A percentile compares a stretch with the other conserved stretches of the same genome.
These are phyloP conservation scores for roundworm (Caenorhabditis elegans) DNA, from an alignment of 1,140 invertebrate species.

Conservation along the genomic window DNA sequence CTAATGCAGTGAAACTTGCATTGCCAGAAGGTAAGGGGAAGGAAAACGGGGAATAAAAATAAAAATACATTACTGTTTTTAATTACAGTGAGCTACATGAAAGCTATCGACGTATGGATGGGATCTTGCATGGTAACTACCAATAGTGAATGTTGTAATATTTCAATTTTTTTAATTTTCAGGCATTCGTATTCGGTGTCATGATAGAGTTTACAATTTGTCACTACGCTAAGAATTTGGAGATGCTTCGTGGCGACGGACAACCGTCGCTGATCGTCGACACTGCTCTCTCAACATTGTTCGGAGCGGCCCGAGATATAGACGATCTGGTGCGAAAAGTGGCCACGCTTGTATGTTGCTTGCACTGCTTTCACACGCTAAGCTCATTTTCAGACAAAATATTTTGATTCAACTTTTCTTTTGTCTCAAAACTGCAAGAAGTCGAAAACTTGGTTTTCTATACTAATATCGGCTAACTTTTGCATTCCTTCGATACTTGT, in stretches of 20 bases:
- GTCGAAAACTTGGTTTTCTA: background rate
- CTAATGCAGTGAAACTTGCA: slow-evolving; percentile 64
- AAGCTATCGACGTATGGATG: slow-evolving; percentile 63
- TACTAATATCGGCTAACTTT: background rate
- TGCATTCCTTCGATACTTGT: background rate
- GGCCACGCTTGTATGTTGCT: slow-evolving; percentile 23
- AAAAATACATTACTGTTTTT: too few relatives aligned
- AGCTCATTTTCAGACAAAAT: slow-evolving; percentile 24
- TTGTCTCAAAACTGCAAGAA: background rate
- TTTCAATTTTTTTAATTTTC: background rate
- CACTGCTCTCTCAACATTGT: slow-evolving; percentile 60
- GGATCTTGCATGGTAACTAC: slow-evolving; percentile 51
- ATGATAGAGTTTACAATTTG: slow-evolving; percentile 66
- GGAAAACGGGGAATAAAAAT: background rate
- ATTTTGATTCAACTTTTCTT: background rate
- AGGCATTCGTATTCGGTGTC: slow-evolving; percentile 54
- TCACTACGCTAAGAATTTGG: slow-evolving; percentile 64
- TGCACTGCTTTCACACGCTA: slow-evolving; percentile 26
- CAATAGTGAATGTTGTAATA: background rate
- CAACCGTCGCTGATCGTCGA: slow-evolving; percentile 54
- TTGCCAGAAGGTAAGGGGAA: slow-evolving; percentile 38
- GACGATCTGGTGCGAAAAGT: slow-evolving; percentile 46
- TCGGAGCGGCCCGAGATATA: slow-evolving; percentile 49
- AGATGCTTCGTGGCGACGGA: slow-evolving; percentile 44
- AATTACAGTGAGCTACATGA: slow-evolving; percentile 62